These are phyloP conservation scores for Rhagoletis pomonella DNA, from an alignment of 1,140 invertebrate genomes.

Conservation along the genomic window DNA sequence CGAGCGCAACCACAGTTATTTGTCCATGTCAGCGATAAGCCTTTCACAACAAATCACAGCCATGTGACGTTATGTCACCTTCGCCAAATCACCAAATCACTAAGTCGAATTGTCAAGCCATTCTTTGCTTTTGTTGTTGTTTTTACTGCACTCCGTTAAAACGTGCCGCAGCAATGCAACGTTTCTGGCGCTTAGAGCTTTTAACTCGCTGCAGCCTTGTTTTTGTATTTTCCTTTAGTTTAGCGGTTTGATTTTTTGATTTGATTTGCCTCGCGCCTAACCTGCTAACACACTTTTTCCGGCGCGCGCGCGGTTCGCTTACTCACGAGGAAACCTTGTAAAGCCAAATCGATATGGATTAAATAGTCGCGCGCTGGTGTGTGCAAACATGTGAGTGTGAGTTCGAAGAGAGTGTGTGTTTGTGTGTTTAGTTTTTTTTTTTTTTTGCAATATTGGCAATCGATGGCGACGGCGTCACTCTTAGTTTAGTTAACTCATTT, in stretches of 20 bases:
- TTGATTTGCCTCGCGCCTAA: slow-evolving; percentile 39
- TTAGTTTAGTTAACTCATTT: background rate
- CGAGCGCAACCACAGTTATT: background rate
- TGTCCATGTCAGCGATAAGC: background rate
- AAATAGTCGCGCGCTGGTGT: slow-evolving; percentile 29
- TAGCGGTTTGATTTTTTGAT: slow-evolving; percentile 23
- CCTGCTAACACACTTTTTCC: slow-evolving; percentile 56
- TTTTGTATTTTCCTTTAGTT: background rate
- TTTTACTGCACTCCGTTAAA: background rate
- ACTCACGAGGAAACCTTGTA: slow-evolving; percentile 56
- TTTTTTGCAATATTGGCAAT: background rate
- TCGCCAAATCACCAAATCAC: background rate
- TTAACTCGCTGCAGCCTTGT: background rate
- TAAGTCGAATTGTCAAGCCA: background rate
- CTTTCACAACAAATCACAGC: slow-evolving; percentile 18
- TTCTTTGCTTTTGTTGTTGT: background rate
- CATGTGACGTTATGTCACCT: slow-evolving; percentile 35
- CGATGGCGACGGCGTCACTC: background rate
- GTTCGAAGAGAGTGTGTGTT: background rate
- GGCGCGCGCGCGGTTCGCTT: background rate
- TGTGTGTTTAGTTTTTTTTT: slow-evolving; percentile 9
- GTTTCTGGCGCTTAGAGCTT: too few species aligned
- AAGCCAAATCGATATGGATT: slow-evolving; percentile 57
- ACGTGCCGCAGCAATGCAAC: background rate
- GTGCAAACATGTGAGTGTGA: background rate